A percentile compares a stretch with the other conserved stretches of the same genome.
These are phyloP conservation scores for Nannoperca obscura DNA, from an alignment of 2,797 vertebrate species.

Conservation along the genomic window DNA sequence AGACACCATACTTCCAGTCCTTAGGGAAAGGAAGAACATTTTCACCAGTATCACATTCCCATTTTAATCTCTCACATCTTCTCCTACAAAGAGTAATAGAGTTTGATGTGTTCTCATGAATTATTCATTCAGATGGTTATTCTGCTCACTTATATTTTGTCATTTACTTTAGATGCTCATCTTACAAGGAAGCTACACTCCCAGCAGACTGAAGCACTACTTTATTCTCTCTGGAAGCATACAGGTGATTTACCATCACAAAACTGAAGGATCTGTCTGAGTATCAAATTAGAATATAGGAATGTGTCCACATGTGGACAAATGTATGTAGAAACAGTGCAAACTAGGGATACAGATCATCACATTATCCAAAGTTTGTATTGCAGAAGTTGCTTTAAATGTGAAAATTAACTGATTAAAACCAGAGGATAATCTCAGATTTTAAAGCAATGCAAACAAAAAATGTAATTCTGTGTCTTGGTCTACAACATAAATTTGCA, in stretches of 20 bases:
- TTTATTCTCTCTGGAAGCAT: conserved; percentile 19
- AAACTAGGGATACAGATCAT: neutral
- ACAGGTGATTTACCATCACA: conserved; percentile 39
- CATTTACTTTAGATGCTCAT: conserved; percentile 65
- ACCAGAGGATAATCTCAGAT: neutral
- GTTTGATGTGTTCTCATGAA: conserved; percentile 62
- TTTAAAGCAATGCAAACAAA: neutral
- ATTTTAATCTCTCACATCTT: conserved; percentile 66
- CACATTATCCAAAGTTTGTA: neutral
- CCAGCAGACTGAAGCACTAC: conserved; percentile 33
- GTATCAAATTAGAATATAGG: conserved; percentile 2
- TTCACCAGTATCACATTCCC: conserved; percentile 58
- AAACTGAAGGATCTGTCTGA: conserved; percentile 19
- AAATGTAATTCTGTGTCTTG: neutral
- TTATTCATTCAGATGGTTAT: conserved; percentile 64
- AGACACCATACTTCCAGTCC: conserved; percentile 44
- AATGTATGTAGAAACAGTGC: neutral
- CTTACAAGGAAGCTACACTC: conserved; percentile 37
- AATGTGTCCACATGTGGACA: neutral
- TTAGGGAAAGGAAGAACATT: conserved; percentile 46
- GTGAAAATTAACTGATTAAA: neutral
- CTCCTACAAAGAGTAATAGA: conserved; percentile 58
- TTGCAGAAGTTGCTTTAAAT: neutral
- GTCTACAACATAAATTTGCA: neutral
- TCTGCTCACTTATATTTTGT: conserved; percentile 61